These are phyloP conservation scores for Dreissena rostriformis DNA, from an alignment of 1,140 invertebrate genomes.

Conservation along the genomic window DNA sequence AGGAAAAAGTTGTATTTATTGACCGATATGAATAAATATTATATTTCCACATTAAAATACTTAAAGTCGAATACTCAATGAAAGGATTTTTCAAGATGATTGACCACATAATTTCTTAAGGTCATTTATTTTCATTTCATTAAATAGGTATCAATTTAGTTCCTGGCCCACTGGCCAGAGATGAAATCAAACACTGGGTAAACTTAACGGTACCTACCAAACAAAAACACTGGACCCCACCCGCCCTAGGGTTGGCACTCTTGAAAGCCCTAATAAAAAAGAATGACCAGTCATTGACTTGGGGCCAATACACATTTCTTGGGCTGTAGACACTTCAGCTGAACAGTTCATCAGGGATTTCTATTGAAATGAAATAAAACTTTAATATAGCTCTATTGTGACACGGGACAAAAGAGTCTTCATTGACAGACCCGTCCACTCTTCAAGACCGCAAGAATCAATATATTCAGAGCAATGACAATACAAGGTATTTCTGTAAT, in stretches of 20 bases:
- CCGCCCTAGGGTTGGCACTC: background rate
- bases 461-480: conserved; percentile 19
- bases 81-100: too few relatives aligned
- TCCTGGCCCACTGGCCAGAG: background rate
- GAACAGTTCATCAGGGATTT: conserved; percentile 29
- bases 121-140: background rate
- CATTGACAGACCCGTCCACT: background rate
- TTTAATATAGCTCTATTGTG: conserved; percentile 46
- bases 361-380: conserved; percentile 21
- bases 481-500: background rate
- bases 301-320: background rate
- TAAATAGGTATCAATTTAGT: background rate
- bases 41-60: too few relatives aligned
- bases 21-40: too few relatives aligned
- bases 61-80: too few relatives aligned
- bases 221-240: background rate
- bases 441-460: conserved; percentile 26
- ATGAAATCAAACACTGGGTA: background rate
- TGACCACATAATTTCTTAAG: too few relatives aligned
- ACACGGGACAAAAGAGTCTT: background rate
- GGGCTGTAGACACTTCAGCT: conserved; percentile 3
- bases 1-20: too few relatives aligned
- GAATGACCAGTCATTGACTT: background rate
- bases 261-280: conserved; percentile 1
- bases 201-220: conserved; percentile 1